Base-by-base conservation (phyloP, 2,113 vertebrate genomes). In the Plotosus lineatus region DNA sequence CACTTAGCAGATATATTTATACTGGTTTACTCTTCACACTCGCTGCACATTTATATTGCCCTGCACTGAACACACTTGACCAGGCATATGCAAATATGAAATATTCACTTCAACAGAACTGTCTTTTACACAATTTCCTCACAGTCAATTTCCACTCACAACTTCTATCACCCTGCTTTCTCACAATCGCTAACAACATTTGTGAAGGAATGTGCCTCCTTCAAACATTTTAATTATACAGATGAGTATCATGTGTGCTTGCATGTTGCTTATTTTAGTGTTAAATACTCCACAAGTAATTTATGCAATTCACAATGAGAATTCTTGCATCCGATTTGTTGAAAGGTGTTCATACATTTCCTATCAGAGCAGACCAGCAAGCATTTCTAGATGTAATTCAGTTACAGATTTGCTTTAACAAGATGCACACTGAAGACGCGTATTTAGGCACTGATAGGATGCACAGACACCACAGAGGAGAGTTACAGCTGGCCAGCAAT, bases 121-220 rank as follows among this genome's bases (percentile, higher is more conserved):
- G 69, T 46, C 69, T 72, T 72, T 17, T 71, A 71, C 66, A 71
- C 66, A 71, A 2, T 71, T 51, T 23, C 8, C 69, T 51, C 28
- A 1, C 11, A 31, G 44, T 28, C 69, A 50, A 50, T 72, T 72
- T 17, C 68, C 69, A 50, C 69, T 17, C 1, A 72, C 69, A 50
- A 21, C 15, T 11, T 50, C 68, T 31, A 48, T 44, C n/a, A 69
- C 40, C 26, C 15, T 2, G 7, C 12, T 46, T 28, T 46, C 66
- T 71, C 66, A 15, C 23, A 15, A 26, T 3, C 23, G 15, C 66
- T 26, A 40, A 19, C 23, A 42, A 9, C 44, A 46, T 46, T 46
- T 46, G 7, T 65, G 33, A 15, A 65, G 33, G 26, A 9, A 33
- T 36, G 21, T 66, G 63, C 12, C 63, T 40, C 21, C 21, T 40